Evolutionary conservation across 1,140 invertebrate genomes (phyloP), one percentile per base, ranked within the genome.

Genomic region (Solen grandis): DNA sequence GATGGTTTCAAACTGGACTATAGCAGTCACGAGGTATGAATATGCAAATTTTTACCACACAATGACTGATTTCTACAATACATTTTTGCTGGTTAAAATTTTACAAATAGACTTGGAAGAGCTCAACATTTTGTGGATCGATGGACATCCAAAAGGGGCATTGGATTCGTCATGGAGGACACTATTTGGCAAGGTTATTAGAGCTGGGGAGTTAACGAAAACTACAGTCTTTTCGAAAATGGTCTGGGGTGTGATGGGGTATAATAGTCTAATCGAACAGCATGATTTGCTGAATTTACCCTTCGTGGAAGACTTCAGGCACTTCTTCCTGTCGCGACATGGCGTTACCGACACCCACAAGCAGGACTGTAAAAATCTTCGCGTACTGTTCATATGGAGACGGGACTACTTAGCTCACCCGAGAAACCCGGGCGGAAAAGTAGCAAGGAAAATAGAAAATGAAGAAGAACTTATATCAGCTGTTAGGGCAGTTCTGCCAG

Each of bases 11-110:
- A 63, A 69, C 16, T 76, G 80, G 25, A 81, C 86, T 8, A 73
- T 88, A 36, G 88, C 88, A 29, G 63, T 89, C 0, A 63, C 78
- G 62, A 73, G 90, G 31, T 90, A 90, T 73, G 90, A 91, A 74
- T 91, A 91, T 82, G 90, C 85, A 4, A 91, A 91, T 76, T 66
- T 91, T 14, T 91, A 90, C 68, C 90, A 91, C 78, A 89, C 90
- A n/a, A n/a, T n/a, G n/a, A n/a, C n/a, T n/a, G n/a, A n/a, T n/a
- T n/a, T n/a, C n/a, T n/a, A n/a, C n/a, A 91, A 90, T 69, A 85
- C 88, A 22, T 91, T 89, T 65, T 76, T 91, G 13, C 77, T 91
- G 52, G 82, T 87, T 68, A 73, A 86, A n/a, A 69, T 89, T 19
- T 90, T 91, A 70, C 69, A 86, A 63, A 52, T 82, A 36, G 50